phyloP scores from a whole-genome alignment of 2,888 invertebrate species.

The Tubulanus polymorphus region DNA sequence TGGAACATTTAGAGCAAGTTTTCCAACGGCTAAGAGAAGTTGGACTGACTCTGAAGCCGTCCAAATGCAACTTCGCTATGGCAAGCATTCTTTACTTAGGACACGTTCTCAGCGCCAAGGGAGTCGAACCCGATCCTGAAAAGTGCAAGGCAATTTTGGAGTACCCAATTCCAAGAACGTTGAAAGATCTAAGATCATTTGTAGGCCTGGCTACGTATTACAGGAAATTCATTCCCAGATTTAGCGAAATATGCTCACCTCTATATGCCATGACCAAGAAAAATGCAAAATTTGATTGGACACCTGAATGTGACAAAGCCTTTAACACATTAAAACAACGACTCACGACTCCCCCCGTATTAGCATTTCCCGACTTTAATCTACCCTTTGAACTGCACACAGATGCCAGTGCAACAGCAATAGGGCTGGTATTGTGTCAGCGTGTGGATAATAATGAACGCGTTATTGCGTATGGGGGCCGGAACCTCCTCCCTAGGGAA shows the following conservation, averaged over 20 bases:
- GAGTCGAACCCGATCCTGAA: conserved; percentile 6
- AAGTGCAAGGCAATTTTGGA: conserved; percentile 1
- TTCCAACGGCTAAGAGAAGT: conserved; percentile 4
- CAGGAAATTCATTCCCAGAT: conserved; percentile 6
- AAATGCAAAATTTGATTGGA: not conserved
- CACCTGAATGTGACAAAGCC: not conserved
- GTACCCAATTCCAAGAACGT: not conserved
- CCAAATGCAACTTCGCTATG: conserved; percentile 8
- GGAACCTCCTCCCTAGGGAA: not conserved
- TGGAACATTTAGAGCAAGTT: conserved; percentile 4
- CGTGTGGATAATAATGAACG: not conserved
- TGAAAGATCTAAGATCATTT: conserved; percentile 6
- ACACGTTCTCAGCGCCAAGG: conserved; percentile 2
- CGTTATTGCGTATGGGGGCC: not conserved
- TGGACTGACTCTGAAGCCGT: conserved; percentile 11
- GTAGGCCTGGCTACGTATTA: conserved; percentile 10
- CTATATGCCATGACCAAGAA: conserved; percentile 3
- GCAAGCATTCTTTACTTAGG: conserved; percentile 5
- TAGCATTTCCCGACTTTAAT: not conserved
- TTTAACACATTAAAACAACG: not conserved
- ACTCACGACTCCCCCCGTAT: not conserved
- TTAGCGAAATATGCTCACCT: conserved; percentile 5
- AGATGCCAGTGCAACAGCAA: not conserved
- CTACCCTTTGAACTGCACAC: not conserved
- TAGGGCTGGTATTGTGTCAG: not conserved